Percentiles rank a stretch among this genome's conserved stretches.
Evolutionary conservation across 2,888 invertebrate species (phyloP).

Genomic region (Caenorhabditis becei): DNA sequence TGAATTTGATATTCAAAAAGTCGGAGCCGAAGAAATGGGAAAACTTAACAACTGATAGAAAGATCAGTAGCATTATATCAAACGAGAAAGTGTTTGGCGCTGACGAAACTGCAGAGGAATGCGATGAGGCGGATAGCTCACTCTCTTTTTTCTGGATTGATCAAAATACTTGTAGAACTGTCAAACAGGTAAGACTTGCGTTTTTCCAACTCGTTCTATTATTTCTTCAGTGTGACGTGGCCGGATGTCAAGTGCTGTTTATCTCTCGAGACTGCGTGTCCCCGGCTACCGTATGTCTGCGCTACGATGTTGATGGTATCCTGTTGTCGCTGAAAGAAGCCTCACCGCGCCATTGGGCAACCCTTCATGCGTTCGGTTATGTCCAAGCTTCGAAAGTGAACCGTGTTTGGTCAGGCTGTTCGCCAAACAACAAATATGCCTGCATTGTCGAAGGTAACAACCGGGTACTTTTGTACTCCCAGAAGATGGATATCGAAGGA

Average conservation of each 20-base stretch:
- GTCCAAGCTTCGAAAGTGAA: constrained; percentile 68
- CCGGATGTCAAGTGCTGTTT: constrained; percentile 69
- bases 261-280: constrained; percentile 14
- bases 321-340: constrained; percentile 62
- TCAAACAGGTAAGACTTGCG: constrained; percentile 24
- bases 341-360: constrained; percentile 44
- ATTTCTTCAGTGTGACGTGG: constrained; percentile 66
- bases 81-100: constrained; percentile 23
- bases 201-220: too few species aligned
- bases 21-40: constrained; percentile 7
- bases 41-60: background rate
- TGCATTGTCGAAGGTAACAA: constrained; percentile 68
- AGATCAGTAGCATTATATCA: too few species aligned
- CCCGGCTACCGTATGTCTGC: constrained; percentile 57
- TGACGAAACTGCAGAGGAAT: constrained; percentile 51
- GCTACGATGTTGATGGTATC: constrained; percentile 69
- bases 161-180: background rate
- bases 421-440: constrained; percentile 68
- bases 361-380: constrained; percentile 72
- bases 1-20: constrained; percentile 44
- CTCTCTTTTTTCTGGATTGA: constrained; percentile 38
- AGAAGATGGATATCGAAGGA: constrained; percentile 63
- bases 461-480: constrained; percentile 72
- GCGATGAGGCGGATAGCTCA: constrained; percentile 43
- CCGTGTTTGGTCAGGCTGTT: constrained; percentile 62